Conservation (phyloP, 2,888 invertebrate species). For the Caradrina kadenii region DNA sequence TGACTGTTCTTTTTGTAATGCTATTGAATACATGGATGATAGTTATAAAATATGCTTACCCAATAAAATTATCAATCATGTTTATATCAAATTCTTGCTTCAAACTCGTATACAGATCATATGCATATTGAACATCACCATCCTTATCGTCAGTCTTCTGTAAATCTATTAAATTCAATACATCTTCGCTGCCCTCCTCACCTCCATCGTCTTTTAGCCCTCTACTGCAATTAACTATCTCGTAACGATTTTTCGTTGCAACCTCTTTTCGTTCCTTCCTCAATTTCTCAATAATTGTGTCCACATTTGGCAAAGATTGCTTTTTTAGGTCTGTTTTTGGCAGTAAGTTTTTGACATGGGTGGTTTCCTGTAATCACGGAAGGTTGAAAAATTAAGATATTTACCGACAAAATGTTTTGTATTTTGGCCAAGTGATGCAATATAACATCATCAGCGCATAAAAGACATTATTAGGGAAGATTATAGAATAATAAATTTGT, state of each 20-base stretch:
- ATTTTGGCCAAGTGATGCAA: too few species aligned
- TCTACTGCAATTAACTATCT: conserved; percentile 83
- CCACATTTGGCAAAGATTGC: conserved; percentile 75
- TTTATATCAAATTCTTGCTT: conserved; percentile 83
- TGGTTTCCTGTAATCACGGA: conserved; percentile 73
- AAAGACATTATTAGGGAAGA: too few species aligned
- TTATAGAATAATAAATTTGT: too few species aligned
- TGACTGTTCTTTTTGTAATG: background rate
- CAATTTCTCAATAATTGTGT: conserved; percentile 82
- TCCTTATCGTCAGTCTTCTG: conserved; percentile 72
- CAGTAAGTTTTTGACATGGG: conserved; percentile 76
- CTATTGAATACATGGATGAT: too few species aligned
- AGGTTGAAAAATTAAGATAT: too few species aligned
- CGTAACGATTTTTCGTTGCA: conserved; percentile 79
- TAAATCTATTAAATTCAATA: conserved; percentile 81
- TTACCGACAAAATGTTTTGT: too few species aligned
- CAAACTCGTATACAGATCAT: conserved; percentile 84
- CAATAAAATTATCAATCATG: conserved; percentile 84
- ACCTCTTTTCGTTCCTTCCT: conserved; percentile 81
- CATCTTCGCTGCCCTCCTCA: conserved; percentile 61
- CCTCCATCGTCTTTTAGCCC: conserved; percentile 73
- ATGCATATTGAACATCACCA: conserved; percentile 78
- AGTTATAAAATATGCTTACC: conserved; percentile 69
- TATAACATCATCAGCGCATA: too few species aligned
- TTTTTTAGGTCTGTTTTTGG: conserved; percentile 77